These are phyloP conservation scores for Hydrophis major DNA, from an alignment of 2,797 vertebrate species.

Conservation along the genomic window DNA sequence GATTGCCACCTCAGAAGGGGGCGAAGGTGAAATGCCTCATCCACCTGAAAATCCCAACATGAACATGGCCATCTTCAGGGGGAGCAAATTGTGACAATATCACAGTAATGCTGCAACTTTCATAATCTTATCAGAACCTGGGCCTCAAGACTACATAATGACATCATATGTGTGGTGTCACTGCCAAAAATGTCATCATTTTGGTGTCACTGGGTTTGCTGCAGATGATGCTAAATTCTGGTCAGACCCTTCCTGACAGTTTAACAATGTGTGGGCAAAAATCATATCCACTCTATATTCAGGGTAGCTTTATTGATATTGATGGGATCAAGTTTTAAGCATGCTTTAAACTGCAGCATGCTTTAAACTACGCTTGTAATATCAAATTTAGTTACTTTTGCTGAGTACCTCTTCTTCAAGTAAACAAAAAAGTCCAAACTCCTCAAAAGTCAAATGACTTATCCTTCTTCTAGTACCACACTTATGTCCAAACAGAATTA, in stretches of 20 bases:
- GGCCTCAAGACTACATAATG: neutral
- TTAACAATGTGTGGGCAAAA: neutral
- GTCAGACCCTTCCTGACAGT: neutral
- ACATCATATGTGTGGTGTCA: neutral
- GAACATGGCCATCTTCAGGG: neutral
- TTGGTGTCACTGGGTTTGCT: neutral
- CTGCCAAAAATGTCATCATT: neutral
- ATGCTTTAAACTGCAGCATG: neutral
- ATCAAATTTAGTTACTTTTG: neutral
- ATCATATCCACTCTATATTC: neutral
- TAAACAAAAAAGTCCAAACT: neutral
- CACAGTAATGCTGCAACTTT: neutral
- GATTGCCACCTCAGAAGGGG: neutral
- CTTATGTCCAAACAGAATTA: neutral
- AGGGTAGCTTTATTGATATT: neutral
- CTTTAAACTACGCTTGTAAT: neutral
- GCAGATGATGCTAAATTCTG: neutral
- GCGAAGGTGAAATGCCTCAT: neutral
- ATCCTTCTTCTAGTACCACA: neutral
- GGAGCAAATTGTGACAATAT: neutral
- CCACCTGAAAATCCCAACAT: neutral
- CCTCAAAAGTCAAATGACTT: neutral
- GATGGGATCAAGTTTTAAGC: neutral
- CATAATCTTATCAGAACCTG: neutral
- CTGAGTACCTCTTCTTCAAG: neutral